Evolutionary conservation across 2,113 vertebrate genomes (phyloP).

Genomic region (Damaliscus lunatus): DNA sequence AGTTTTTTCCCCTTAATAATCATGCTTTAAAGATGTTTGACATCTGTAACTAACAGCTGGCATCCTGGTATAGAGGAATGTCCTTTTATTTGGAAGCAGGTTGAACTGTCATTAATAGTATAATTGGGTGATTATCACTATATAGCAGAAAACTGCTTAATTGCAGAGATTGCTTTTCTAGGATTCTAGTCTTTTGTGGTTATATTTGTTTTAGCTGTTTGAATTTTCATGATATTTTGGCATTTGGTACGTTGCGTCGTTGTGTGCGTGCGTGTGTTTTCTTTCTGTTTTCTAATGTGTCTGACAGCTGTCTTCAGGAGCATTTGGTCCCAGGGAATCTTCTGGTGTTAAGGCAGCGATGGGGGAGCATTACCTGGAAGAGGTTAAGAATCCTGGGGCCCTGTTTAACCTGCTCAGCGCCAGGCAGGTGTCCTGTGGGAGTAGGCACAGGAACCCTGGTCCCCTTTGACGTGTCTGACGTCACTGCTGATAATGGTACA

Average conservation of each 20-base stretch:
- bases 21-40: conserved; percentile 84
- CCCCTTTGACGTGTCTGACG: neutral
- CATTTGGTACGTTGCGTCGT: conserved; percentile 61
- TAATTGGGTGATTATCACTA: conserved; percentile 89
- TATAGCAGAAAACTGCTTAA: conserved; percentile 88
- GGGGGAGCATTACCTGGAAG: neutral
- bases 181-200: conserved; percentile 81
- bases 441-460: neutral
- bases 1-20: conserved; percentile 70
- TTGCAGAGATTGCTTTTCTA: conserved; percentile 82
- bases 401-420: neutral
- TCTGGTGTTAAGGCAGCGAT: neutral
- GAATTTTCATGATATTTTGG: conserved; percentile 78
- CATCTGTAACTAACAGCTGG: conserved; percentile 90
- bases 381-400: neutral
- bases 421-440: neutral
- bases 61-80: conserved; percentile 84
- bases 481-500: neutral
- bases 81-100: conserved; percentile 87
- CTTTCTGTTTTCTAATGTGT: conserved; percentile 67
- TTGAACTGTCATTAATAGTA: conserved; percentile 90
- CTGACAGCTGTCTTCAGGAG: conserved; percentile 76
- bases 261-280: conserved; percentile 34
- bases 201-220: conserved; percentile 81
- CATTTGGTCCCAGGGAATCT: conserved; percentile 11